A percentile compares a stretch with the other conserved stretches of the same genome.
phyloP scores from a whole-genome alignment of 2,113 vertebrate genomes.

The Syngnathus typhle region DNA sequence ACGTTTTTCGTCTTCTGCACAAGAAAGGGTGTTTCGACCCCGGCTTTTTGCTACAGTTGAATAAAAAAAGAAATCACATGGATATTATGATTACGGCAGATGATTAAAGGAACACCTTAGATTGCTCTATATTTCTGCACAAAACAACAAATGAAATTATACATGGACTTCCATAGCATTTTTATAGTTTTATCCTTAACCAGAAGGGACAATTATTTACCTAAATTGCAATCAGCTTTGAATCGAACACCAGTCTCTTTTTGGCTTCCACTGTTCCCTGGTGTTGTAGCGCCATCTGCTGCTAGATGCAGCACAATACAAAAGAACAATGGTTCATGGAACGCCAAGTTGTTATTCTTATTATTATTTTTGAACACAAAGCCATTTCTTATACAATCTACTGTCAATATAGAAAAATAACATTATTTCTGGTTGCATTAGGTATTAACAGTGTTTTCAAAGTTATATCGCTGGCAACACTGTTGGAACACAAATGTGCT shows the following conservation, averaged over 20 bases:
- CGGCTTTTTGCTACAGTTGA: slow-evolving; percentile 21
- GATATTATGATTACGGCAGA: slow-evolving; percentile 13
- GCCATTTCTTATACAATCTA: slow-evolving; percentile 7
- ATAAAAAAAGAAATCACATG: slow-evolving; percentile 10
- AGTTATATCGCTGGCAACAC: slow-evolving; percentile 22
- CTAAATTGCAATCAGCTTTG: slow-evolving; percentile 75
- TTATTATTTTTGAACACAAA: slow-evolving; percentile 45
- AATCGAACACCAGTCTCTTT: slow-evolving; percentile 72
- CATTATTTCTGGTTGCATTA: slow-evolving; percentile 17
- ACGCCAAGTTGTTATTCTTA: slow-evolving; percentile 41
- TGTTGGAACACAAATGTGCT: slow-evolving; percentile 19
- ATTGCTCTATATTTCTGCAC: slow-evolving; percentile 20
- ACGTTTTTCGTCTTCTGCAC: slow-evolving; percentile 34
- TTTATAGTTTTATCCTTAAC: slow-evolving; percentile 43
- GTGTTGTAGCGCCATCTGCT: slow-evolving; percentile 81
- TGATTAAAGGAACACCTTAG: slow-evolving; percentile 23
- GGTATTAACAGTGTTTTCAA: slow-evolving; percentile 19
- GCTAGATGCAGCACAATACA: slow-evolving; percentile 72
- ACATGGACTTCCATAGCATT: slow-evolving; percentile 30
- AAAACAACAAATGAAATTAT: slow-evolving; percentile 31
- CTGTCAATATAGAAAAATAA: slow-evolving; percentile 18
- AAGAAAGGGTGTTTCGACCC: slow-evolving; percentile 11
- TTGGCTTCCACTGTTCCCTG: slow-evolving; percentile 70
- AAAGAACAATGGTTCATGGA: slow-evolving; percentile 60
- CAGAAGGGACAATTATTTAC: slow-evolving; percentile 62